phyloP scores from a whole-genome alignment of 2,113 vertebrate species.

The Dasypus novemcinctus region DNA sequence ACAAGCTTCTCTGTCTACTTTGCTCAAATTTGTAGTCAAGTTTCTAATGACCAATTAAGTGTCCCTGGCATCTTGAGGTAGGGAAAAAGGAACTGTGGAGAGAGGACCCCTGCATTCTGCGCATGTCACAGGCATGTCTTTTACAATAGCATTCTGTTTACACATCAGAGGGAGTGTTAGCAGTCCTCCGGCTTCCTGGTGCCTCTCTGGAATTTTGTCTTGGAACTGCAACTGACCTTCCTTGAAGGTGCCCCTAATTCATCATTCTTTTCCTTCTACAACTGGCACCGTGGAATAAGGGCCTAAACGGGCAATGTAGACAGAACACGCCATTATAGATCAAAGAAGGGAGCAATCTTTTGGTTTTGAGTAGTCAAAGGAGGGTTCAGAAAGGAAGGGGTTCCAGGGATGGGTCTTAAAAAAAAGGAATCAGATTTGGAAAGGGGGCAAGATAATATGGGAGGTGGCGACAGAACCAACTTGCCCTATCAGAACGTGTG shows the following conservation, averaged over 20 bases:
- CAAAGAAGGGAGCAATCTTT: not conserved
- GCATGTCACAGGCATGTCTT: not conserved
- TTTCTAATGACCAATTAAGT: conserved; percentile 52
- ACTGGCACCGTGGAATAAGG: not conserved
- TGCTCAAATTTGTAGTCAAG: conserved; percentile 29
- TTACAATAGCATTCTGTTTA: not conserved
- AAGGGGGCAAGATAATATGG: not conserved
- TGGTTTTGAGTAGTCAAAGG: not conserved
- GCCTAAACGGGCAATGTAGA: not conserved
- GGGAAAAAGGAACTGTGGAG: not conserved
- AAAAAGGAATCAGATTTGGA: not conserved
- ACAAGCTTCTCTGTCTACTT: conserved; percentile 20
- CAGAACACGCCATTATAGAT: not conserved
- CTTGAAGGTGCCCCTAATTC: not conserved
- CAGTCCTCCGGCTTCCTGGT: not conserved
- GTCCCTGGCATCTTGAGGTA: not conserved
- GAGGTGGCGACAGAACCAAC: not conserved
- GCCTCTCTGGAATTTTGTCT: not conserved
- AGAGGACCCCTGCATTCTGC: not conserved
- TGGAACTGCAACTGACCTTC: not conserved
- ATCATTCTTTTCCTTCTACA: not conserved
- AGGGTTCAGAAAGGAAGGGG: not conserved
- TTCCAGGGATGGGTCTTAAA: not conserved
- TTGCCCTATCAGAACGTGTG: not conserved
- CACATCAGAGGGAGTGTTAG: not conserved